Conservation (phyloP, 2,888 invertebrate species). For the Tethea ocularis region DNA sequence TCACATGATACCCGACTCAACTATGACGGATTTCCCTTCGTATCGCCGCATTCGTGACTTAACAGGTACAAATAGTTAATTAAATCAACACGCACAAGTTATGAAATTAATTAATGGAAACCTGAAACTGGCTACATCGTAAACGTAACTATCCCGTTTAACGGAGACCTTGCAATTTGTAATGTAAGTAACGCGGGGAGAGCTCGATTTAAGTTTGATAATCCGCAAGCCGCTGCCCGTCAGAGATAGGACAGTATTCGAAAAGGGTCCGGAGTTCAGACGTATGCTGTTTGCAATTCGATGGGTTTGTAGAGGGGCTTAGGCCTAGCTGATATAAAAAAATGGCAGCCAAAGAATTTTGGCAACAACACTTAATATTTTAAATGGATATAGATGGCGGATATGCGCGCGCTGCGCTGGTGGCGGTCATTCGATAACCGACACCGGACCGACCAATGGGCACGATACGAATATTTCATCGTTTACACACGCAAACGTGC, state of each 20-base stretch:
- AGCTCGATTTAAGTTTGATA: conserved; percentile 66
- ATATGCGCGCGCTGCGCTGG: conserved; percentile 41
- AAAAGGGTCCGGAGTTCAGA: conserved; percentile 57
- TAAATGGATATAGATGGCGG: conserved; percentile 33
- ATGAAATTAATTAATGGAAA: conserved; percentile 23
- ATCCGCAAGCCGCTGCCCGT: conserved; percentile 68
- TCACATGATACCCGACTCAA: conserved; percentile 4
- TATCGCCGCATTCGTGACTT: conserved; percentile 10
- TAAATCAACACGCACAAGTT: conserved; percentile 20
- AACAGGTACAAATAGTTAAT: conserved; percentile 16
- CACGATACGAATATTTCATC: conserved; percentile 63
- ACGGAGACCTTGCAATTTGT: conserved; percentile 22
- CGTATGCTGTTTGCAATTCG: conserved; percentile 52
- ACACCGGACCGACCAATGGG: conserved; percentile 44
- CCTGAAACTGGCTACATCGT: conserved; percentile 15
- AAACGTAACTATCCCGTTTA: conserved; percentile 27
- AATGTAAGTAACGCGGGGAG: conserved; percentile 41
- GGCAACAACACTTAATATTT: conserved; percentile 46
- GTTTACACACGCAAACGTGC: conserved; percentile 65
- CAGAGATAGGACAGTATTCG: conserved; percentile 65
- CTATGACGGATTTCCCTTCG: conserved; percentile 7
- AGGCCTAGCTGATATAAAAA: conserved; percentile 51
- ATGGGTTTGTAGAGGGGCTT: conserved; percentile 54
- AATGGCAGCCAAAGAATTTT: conserved; percentile 36
- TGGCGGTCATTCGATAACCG: conserved; percentile 50